Base-by-base conservation (phyloP, 53 echinoderm and acorn worm species). In the Luidia sarsii region DNA sequence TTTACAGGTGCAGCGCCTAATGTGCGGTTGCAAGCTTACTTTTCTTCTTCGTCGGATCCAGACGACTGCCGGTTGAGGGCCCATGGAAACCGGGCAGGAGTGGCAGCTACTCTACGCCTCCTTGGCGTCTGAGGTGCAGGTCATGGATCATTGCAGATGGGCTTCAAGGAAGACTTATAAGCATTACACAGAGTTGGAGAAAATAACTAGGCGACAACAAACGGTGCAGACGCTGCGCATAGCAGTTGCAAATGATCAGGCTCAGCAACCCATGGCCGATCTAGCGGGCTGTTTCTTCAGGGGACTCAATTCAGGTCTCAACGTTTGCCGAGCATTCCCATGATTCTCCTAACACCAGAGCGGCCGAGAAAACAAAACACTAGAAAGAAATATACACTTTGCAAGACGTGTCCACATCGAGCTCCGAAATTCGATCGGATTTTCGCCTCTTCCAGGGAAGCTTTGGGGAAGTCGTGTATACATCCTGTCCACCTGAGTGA, bases 81-180 rank as follows among this genome's bases (percentile, higher is more conserved):
- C 7, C 63, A 32, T 33, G 34, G 63, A 4, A 32, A 33, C 32
- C 63, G 33, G 11, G 63, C 63, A 25, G 63, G 34, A 33, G 33
- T 63, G 11, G 63, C 63, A 9, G 10, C 32, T 4, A 63, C 63
- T 4, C 23, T 28, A 4, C 31, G 33, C 28, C 6, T 63, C 23
- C 23, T 63, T 11, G 63, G 63, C 63, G 20, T 22, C 56, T 7
- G 56, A 55, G 56, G 21, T 19, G 56, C 53, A 53, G 22, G 22
- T 53, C 53, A 53, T 53, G 53, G 53, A 53, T 16, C 53, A 53
- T 21, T 53, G 53, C 53, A 21, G 53, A 53, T 53, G 53, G 53
- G 53, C 53, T 4, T 11, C 53, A 16, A 38, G 23, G 65, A 65
- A 6, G 39, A 37, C 6, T 3, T 38, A 6, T 7, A 36, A 65